Conservation (phyloP, 2,113 vertebrate genomes). For the Phocoena sinus region DNA sequence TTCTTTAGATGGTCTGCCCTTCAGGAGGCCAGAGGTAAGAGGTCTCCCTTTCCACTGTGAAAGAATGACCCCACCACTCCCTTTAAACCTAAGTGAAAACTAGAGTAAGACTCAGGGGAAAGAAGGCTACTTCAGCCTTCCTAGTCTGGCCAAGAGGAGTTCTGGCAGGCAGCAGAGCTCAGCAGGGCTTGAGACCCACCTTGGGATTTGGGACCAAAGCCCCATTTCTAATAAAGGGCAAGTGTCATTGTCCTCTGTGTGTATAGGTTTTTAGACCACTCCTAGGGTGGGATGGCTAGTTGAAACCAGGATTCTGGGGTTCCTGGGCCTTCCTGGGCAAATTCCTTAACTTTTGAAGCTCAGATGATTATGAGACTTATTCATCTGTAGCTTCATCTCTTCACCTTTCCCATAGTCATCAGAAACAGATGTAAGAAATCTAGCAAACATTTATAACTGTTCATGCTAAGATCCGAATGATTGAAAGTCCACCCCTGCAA, state of each 20-base stretch:
- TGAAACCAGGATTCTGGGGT: not conserved
- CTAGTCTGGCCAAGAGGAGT: not conserved
- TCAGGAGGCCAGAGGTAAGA: not conserved
- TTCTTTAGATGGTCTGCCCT: not conserved
- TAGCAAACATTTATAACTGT: not conserved
- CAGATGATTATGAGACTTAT: not conserved
- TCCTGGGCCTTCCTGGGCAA: not conserved
- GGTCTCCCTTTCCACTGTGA: not conserved
- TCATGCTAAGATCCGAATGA: not conserved
- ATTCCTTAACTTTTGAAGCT: not conserved
- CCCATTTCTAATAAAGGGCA: not conserved
- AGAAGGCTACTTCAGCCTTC: not conserved
- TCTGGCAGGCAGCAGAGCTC: not conserved
- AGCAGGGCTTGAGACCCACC: not conserved
- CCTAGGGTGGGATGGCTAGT: not conserved
- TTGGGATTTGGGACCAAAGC: not conserved
- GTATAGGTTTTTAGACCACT: not conserved
- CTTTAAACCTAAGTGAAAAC: not conserved
- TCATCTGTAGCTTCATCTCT: not conserved
- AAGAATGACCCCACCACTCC: not conserved
- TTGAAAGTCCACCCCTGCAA: not conserved
- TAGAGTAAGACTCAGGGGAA: not conserved
- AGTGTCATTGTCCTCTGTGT: not conserved
- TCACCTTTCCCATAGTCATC: not conserved
- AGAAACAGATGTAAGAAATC: not conserved